Evolutionary conservation across 2,113 vertebrate genomes (phyloP), one percentile per base, ranked within the genome.

Genomic region (Spizaetus ornatus): DNA sequence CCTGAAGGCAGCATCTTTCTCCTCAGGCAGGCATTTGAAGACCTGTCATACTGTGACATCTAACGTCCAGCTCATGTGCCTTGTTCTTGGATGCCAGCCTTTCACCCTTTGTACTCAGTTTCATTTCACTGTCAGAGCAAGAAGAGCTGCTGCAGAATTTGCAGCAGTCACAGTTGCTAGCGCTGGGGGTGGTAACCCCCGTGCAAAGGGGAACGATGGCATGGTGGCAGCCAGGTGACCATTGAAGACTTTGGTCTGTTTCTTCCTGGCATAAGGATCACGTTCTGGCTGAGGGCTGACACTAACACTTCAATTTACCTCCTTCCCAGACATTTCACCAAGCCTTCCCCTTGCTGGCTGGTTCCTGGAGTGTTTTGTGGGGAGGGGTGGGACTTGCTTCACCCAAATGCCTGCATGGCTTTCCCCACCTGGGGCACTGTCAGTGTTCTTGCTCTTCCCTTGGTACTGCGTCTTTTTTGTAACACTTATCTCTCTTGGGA

Each of bases 151-250:
- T 90, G 71, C 52, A 82, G 56, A 8, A 90, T 3, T n/a, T 20
- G 26, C 38, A 76, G 63, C 77, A 66, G 50, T 59, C 1, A 0
- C 31, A 25, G 71, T 14, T 29, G 21, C 31, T 42, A 25, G 61
- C 55, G 31, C 45, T 72, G 73, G 17, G 32, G 36, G 21, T 48
- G 27, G 7, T 7, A 6, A 20, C 9, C 43, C 69, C 31, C 1
- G 1, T 61, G 65, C 18, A n/a, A 45, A n/a, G 47, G 19, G 55
- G 32, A 63, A 11, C 0, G 0, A 25, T 42, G 56, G 3, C 8
- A 4, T 11, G 20, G 70, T 52, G 82, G 62, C 52, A 85, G 21
- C 47, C 56, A 67, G 32, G 47, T 40, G 42, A 29, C 42, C 66
- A 14, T 42, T 26, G 86, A 23, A 9, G 7, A 11, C n/a, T 58